Percentiles rank a stretch among this genome's conserved stretches.
These are phyloP conservation scores for Aphodius sticticus DNA, from an alignment of 2,888 invertebrate genomes.

Conservation along the genomic window DNA sequence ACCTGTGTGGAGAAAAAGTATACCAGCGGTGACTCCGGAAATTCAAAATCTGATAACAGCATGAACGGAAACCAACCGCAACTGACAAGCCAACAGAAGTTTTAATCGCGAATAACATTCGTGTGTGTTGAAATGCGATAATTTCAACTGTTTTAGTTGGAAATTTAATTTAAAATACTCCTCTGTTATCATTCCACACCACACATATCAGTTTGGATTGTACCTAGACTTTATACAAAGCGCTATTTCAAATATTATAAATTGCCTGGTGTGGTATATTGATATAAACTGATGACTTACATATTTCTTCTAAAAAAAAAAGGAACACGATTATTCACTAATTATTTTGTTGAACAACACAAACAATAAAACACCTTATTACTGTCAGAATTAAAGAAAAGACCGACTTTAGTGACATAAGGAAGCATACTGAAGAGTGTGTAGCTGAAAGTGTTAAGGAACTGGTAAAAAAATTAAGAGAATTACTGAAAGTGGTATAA, in stretches of 20 bases:
- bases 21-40: background rate
- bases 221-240: too few relatives aligned
- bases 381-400: background rate
- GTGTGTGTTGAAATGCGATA: background rate
- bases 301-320: too few relatives aligned
- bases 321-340: too few relatives aligned
- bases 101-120: background rate
- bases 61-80: background rate
- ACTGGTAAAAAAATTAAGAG: background rate
- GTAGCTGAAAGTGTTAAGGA: background rate
- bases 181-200: background rate
- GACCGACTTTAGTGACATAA: background rate
- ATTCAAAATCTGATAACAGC: background rate
- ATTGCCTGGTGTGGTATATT: too few relatives aligned
- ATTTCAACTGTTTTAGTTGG: background rate
- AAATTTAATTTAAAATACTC: conserved; percentile 14
- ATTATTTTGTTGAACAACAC: too few relatives aligned
- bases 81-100: background rate
- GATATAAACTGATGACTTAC: too few relatives aligned
- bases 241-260: too few relatives aligned
- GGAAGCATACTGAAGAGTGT: background rate
- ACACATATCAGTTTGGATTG: background rate
- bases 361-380: too few relatives aligned
- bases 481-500: background rate
- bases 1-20: background rate